Conservation (phyloP, 2,888 invertebrate species). For the Euplagia quadripunctaria region DNA sequence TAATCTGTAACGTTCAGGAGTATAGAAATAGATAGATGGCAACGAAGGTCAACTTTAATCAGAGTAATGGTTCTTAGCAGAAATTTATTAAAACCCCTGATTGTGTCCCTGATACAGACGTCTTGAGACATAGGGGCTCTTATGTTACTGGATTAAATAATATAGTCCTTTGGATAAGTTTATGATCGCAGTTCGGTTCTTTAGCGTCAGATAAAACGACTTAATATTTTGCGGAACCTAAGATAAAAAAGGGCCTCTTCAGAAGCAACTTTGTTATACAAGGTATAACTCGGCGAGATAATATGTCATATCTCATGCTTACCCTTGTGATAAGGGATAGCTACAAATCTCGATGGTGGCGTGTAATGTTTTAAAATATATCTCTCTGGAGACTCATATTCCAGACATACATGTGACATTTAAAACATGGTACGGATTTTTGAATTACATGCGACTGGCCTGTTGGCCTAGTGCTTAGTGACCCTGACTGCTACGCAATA, state of each 20-base stretch:
- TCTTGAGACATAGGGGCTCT: slow-evolving; percentile 23
- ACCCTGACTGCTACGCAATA: no score
- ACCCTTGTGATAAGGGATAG: neutral
- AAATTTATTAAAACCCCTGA: slow-evolving; percentile 46
- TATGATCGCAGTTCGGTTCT: slow-evolving; percentile 5
- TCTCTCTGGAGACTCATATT: neutral
- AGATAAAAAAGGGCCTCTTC: neutral
- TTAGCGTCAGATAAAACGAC: slow-evolving; percentile 26
- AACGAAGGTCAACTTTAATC: slow-evolving; percentile 41
- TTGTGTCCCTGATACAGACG: slow-evolving; percentile 36
- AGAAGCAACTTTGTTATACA: neutral
- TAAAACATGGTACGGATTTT: neutral
- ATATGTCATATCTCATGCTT: neutral
- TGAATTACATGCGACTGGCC: no score
- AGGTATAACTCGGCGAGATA: neutral
- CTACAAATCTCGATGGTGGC: neutral
- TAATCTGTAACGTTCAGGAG: slow-evolving; percentile 17
- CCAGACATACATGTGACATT: neutral
- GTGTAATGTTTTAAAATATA: neutral
- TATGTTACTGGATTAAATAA: slow-evolving; percentile 21
- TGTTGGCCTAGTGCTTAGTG: no score
- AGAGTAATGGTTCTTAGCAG: slow-evolving; percentile 36
- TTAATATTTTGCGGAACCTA: slow-evolving; percentile 35
- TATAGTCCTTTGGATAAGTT: slow-evolving; percentile 6
- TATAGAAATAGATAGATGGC: slow-evolving; percentile 22